Percentiles rank a stretch among this genome's conserved stretches.
phyloP scores from a whole-genome alignment of 2,113 vertebrate species.

The Andinoacara biseriatus region DNA sequence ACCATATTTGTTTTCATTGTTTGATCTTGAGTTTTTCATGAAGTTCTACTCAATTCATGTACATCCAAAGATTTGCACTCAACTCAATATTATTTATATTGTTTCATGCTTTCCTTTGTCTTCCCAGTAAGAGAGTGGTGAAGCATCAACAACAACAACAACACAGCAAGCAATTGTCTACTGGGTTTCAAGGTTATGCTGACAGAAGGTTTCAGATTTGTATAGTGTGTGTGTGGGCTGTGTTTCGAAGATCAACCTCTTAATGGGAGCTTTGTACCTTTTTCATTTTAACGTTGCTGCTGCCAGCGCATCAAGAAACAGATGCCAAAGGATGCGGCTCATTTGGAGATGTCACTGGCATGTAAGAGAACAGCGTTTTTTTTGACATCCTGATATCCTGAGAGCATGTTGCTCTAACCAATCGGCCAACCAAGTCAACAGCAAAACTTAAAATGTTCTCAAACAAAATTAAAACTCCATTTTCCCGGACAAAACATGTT shows the following conservation, averaged over 20 bases:
- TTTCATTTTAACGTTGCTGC: neutral
- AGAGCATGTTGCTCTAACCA: rapidly evolving
- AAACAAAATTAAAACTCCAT: neutral
- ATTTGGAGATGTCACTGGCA: neutral
- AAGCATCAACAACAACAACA: neutral
- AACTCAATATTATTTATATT: neutral
- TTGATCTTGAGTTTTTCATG: neutral
- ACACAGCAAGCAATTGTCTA: neutral
- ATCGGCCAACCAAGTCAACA: neutral
- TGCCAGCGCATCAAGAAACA: neutral
- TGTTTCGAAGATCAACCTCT: neutral
- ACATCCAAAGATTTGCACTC: neutral
- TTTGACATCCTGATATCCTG: neutral
- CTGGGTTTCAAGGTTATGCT: neutral
- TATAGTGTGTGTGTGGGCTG: neutral
- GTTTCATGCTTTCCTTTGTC: neutral
- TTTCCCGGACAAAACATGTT: no score
- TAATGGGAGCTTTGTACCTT: neutral
- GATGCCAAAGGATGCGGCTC: neutral
- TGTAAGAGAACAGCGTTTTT: neutral
- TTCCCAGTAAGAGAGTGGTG: neutral
- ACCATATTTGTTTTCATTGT: neutral
- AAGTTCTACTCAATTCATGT: neutral
- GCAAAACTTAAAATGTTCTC: neutral
- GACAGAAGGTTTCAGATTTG: neutral